These are phyloP conservation scores for Eueides isabella DNA, from an alignment of 1,140 invertebrate genomes.

Conservation along the genomic window DNA sequence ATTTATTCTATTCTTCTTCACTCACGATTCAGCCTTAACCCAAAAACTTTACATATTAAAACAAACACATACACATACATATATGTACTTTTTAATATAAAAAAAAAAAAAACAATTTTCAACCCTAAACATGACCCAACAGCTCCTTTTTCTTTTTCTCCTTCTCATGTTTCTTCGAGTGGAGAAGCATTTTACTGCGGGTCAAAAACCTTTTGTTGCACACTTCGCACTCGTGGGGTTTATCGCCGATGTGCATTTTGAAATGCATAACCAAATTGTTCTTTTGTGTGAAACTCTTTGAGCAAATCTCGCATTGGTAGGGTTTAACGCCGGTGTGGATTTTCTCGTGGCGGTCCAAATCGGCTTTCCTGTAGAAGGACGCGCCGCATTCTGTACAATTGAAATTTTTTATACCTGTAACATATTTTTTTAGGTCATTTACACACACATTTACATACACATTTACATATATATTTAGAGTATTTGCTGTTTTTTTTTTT, in stretches of 20 bases:
- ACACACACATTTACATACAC: too few relatives aligned
- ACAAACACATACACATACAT: neutral
- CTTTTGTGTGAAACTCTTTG: slow-evolving; percentile 68
- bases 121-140: slow-evolving; percentile 20
- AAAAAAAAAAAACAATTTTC: slow-evolving; percentile 1
- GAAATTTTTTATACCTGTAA: slow-evolving; percentile 62
- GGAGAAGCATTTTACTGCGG: slow-evolving; percentile 60
- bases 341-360: slow-evolving; percentile 67
- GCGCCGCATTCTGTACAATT: slow-evolving; percentile 61
- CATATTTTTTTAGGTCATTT: too few relatives aligned
- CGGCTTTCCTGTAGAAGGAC: slow-evolving; percentile 68
- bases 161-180: slow-evolving; percentile 66
- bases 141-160: slow-evolving; percentile 51
- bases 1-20: neutral
- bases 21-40: neutral
- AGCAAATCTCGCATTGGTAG: slow-evolving; percentile 64
- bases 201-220: slow-evolving; percentile 68
- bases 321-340: slow-evolving; percentile 67
- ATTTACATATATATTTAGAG: too few relatives aligned
- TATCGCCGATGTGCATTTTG: slow-evolving; percentile 68
- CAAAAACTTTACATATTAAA: neutral
- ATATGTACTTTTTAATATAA: neutral
- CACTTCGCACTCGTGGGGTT: slow-evolving; percentile 55
- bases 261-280: slow-evolving; percentile 71
- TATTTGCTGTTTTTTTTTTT: too few relatives aligned